Evolutionary conservation across 2,797 vertebrate genomes (phyloP), one percentile per base, ranked within the genome.

Genomic region (Danio aesculapii): DNA sequence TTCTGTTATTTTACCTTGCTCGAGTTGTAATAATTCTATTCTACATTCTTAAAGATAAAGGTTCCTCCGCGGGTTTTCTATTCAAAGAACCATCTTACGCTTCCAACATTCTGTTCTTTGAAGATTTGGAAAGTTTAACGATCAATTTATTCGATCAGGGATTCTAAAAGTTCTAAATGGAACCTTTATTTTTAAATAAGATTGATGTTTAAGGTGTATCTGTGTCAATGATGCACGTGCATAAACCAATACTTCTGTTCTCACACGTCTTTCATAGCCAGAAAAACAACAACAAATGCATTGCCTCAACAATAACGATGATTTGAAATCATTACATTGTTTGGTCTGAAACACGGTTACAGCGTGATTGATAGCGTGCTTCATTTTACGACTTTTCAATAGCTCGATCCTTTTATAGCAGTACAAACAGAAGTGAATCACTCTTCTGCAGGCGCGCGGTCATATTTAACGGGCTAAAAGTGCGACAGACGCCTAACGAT

Each of bases 381-480:
- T 94, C 92, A 83, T 95, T 97, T 97, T 97, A 96, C 92, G 95
- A 95, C 95, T 96, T 96, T 95, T 95, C 94, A 92, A 94, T 93
- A 93, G 94, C 95, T 94, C 92, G 91, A 91, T 88, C 94, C 93
- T 96, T 96, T 97, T 96, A 96, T 94, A 93, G 95, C 95, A 95
- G 95, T 88, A 93, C 95, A 96, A 96, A 97, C 96, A 96, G 91
- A 94, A 94, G 94, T 94, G 96, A 95, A 95, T 94, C 94, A 95
- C 93, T 96, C 93, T 90, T 94, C 93, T 89, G 83, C 88, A 91
- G 88, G 88, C 92, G 88, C 92, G 89, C 90, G 91, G 89, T 91
- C 79, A 85, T 84, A 87, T 88, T 90, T 90, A 89, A 86, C 79
- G 82, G 67, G 55, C 46, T 75, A 79, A 85, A 75, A 77, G 88